Percentiles rank a stretch among this genome's conserved stretches.
phyloP scores from a whole-genome alignment of 2,888 invertebrate species.

The Drosophila aldrichi region DNA sequence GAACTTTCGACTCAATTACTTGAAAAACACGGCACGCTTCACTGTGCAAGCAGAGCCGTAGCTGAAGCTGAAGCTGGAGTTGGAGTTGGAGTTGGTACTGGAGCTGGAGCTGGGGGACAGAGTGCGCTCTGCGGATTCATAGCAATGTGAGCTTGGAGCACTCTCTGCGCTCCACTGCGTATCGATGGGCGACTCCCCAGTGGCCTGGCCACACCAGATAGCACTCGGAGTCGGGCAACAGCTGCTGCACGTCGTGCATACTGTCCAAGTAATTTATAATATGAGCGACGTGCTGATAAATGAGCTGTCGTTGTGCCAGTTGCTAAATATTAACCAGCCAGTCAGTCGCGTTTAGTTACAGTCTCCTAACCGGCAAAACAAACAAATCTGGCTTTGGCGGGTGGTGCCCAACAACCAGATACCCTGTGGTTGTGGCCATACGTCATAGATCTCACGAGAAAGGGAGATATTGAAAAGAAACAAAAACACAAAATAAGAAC shows the following conservation, averaged over 20 bases:
- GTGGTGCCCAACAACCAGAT: neutral
- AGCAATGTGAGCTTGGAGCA: conserved; percentile 27
- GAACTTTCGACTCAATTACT: conserved; percentile 57
- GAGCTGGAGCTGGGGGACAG: neutral
- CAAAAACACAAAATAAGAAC: neutral
- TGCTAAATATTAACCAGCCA: conserved; percentile 58
- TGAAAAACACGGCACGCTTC: conserved; percentile 61
- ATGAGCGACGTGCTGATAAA: conserved; percentile 60
- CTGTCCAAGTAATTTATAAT: conserved; percentile 62
- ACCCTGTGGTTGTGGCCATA: neutral
- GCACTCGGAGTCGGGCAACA: conserved; percentile 32
- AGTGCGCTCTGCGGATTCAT: conserved; percentile 21
- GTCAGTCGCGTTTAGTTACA: conserved; percentile 36
- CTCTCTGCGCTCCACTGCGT: conserved; percentile 48
- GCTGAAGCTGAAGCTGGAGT: neutral
- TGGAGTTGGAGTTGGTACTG: neutral
- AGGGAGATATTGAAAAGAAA: neutral
- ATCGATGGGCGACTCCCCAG: conserved; percentile 52
- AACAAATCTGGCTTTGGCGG: neutral
- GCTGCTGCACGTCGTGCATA: conserved; percentile 58
- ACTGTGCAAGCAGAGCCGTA: conserved; percentile 45
- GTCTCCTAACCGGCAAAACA: conserved; percentile 21
- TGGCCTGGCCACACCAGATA: conserved; percentile 49
- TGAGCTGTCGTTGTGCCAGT: conserved; percentile 61
- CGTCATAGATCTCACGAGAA: neutral